Evolutionary conservation across 2,888 invertebrate species (phyloP).

Genomic region (Thecophora atra): DNA sequence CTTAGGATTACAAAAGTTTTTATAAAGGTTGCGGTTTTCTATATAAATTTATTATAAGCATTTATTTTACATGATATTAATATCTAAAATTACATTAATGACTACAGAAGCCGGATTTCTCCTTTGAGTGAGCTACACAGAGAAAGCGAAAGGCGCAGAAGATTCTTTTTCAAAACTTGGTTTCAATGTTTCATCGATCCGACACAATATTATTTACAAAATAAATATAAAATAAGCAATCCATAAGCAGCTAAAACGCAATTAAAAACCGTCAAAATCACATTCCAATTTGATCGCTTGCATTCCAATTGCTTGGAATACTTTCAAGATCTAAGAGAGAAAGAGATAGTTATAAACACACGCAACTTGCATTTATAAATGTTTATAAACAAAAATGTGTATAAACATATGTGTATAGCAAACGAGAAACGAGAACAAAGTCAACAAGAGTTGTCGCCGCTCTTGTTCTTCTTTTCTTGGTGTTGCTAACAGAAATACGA

Average conservation of each 20-base stretch:
- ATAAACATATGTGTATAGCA: too few species aligned
- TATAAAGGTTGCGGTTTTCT: neutral
- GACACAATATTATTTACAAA: slow-evolving; percentile 21
- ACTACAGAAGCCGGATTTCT: neutral
- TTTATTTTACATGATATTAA: neutral
- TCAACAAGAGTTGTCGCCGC: too few species aligned
- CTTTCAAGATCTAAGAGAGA: too few species aligned
- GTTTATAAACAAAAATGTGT: too few species aligned
- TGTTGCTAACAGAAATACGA: neutral
- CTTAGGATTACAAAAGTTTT: neutral
- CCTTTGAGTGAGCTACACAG: neutral
- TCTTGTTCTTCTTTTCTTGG: neutral
- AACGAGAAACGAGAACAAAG: too few species aligned
- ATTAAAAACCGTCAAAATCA: slow-evolving; percentile 5
- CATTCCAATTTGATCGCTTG: too few species aligned
- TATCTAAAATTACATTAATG: neutral
- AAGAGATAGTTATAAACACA: too few species aligned
- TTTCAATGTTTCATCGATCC: neutral
- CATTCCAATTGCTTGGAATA: too few species aligned
- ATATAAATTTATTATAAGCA: neutral
- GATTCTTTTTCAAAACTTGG: neutral
- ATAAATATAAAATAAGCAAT: slow-evolving; percentile 17
- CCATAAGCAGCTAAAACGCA: neutral
- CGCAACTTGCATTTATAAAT: too few species aligned
- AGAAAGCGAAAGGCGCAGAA: neutral